Conservation (phyloP, 2,888 invertebrate species). For the Eupithecia centaureata region DNA sequence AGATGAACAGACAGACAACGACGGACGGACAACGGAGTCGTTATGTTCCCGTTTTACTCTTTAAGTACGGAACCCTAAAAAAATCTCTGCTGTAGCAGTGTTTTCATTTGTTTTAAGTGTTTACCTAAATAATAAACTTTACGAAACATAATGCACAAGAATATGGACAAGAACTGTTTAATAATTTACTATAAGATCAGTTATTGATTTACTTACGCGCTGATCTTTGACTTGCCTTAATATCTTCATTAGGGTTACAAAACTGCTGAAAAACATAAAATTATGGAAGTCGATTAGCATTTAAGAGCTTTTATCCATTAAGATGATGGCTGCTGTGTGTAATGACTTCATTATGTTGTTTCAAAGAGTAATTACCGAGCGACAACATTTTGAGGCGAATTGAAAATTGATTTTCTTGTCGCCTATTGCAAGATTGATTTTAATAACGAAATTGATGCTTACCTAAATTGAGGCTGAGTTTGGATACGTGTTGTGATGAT, state of each 20-base stretch:
- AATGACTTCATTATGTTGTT: slow-evolving; percentile 73
- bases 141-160: background rate
- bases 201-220: slow-evolving; percentile 24
- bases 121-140: background rate
- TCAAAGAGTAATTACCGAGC: slow-evolving; percentile 52
- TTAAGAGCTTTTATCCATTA: slow-evolving; percentile 80
- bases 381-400: slow-evolving; percentile 47
- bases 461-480: background rate
- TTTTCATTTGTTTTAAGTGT: too few relatives aligned
- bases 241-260: slow-evolving; percentile 46
- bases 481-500: background rate
- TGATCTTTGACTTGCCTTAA: slow-evolving; percentile 26
- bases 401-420: slow-evolving; percentile 46
- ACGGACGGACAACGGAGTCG: too few relatives aligned
- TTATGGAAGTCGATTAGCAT: slow-evolving; percentile 66
- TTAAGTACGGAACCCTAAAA: too few relatives aligned
- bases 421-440: slow-evolving; percentile 18
- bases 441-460: slow-evolving; percentile 3
- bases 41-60: too few relatives aligned
- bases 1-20: too few relatives aligned
- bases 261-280: slow-evolving; percentile 59
- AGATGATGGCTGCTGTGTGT: slow-evolving; percentile 63
- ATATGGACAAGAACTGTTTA: slow-evolving; percentile 9
- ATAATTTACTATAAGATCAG: slow-evolving; percentile 2
- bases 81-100: too few relatives aligned